These are phyloP conservation scores for Galleria mellonella DNA, from an alignment of 1,140 invertebrate genomes.

Conservation along the genomic window DNA sequence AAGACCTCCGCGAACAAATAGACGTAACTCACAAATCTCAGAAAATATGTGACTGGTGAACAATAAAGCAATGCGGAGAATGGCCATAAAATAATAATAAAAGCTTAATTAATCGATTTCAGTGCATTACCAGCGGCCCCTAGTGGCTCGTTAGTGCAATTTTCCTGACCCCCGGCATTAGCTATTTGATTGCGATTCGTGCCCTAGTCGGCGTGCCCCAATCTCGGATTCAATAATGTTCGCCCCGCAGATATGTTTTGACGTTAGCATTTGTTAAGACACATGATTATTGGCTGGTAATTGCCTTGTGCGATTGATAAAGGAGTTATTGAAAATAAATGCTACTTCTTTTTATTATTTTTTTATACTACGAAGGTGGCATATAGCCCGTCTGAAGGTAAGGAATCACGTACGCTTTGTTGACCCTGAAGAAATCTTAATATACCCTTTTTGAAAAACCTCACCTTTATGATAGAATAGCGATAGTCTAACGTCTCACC, in stretches of 20 bases:
- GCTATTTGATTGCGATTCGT: constrained; percentile 45
- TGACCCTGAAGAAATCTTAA: too few relatives aligned
- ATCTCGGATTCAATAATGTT: constrained; percentile 50
- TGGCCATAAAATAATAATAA: constrained; percentile 69
- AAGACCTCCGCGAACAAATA: too few relatives aligned
- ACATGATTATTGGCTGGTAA: constrained; percentile 57
- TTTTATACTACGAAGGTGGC: too few relatives aligned
- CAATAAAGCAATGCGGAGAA: constrained; percentile 22
- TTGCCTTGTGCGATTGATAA: constrained; percentile 29
- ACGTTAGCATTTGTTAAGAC: constrained; percentile 63
- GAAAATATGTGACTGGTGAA: constrained; percentile 27
- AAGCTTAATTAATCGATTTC: constrained; percentile 67
- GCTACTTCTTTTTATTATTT: too few relatives aligned
- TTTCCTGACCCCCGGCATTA: constrained; percentile 42
- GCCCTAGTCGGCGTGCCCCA: too few relatives aligned
- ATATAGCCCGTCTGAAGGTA: too few relatives aligned
- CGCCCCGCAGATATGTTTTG: constrained; percentile 59
- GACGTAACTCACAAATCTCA: not conserved
- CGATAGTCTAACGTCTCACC: too few relatives aligned
- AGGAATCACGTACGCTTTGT: too few relatives aligned
- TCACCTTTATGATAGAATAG: too few relatives aligned
- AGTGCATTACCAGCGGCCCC: constrained; percentile 51
- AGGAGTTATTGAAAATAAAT: constrained; percentile 2
- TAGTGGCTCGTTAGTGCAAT: constrained; percentile 29
- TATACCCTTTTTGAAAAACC: too few relatives aligned